Conservation (phyloP, 53 echinoderm and acorn worm genomes). For the Holothuria leucospilota region DNA sequence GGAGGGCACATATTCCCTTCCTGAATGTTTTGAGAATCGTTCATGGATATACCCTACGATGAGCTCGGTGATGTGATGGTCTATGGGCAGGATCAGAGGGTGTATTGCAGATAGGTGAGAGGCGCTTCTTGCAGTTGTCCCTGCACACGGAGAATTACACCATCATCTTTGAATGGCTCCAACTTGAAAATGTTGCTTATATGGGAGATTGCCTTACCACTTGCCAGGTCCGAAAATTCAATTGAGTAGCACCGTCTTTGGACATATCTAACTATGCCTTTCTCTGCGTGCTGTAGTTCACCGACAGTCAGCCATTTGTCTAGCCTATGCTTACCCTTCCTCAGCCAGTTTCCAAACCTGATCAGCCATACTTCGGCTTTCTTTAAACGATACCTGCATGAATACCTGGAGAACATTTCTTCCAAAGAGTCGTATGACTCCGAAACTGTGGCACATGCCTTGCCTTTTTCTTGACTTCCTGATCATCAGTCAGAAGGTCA, state of each 20-base stretch:
- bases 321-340: not conserved
- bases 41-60: conserved; percentile 59
- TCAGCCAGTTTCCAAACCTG: too few relatives aligned
- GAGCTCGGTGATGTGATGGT: too few relatives aligned
- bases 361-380: not conserved
- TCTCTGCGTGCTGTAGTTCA: too few relatives aligned
- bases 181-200: conserved; percentile 14
- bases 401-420: not conserved
- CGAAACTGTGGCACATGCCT: not conserved
- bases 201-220: conserved; percentile 18
- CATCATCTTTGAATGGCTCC: conserved; percentile 33
- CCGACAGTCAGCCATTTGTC: conserved; percentile 1
- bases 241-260: too few relatives aligned
- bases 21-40: conserved; percentile 25
- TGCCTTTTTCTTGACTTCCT: conserved; percentile 11
- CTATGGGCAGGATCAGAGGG: conserved; percentile 63
- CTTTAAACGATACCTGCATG: too few relatives aligned
- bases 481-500: too few relatives aligned
- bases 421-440: not conserved
- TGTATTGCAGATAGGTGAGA: conserved; percentile 23
- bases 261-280: too few relatives aligned
- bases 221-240: too few relatives aligned
- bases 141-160: conserved; percentile 33
- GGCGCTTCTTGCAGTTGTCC: conserved; percentile 55
- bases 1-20: too few relatives aligned